A percentile compares a stretch with the other conserved stretches of the same genome.
Conservation (phyloP, 2,797 vertebrate genomes). For the Pelochelys cantorii region DNA sequence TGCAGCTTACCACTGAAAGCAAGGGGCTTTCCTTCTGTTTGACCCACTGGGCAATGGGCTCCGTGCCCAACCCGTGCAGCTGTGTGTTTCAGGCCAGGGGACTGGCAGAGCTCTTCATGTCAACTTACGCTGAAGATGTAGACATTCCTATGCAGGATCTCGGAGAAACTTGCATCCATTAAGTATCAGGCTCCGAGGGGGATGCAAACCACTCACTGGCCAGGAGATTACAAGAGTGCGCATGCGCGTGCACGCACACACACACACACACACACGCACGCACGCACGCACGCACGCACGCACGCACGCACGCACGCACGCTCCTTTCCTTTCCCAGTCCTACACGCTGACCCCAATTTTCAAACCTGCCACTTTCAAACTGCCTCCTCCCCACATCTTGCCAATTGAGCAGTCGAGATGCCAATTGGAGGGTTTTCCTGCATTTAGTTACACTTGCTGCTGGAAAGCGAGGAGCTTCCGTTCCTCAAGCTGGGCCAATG, state of each 20-base stretch:
- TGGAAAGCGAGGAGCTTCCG: neutral
- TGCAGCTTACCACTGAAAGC: neutral
- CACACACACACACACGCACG: too few relatives aligned
- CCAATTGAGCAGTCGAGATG: neutral
- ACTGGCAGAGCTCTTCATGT: neutral
- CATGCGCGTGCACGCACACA: too few relatives aligned
- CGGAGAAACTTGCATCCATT: neutral
- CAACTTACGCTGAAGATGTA: neutral
- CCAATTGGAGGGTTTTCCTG: neutral
- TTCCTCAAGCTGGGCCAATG: neutral
- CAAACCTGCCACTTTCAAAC: neutral
- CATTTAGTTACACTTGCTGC: neutral
- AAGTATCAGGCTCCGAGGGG: neutral
- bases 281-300: too few relatives aligned
- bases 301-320: too few relatives aligned
- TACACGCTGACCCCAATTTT: neutral
- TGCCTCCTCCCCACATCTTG: neutral
- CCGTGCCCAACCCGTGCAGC: accelerated
- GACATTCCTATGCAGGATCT: neutral
- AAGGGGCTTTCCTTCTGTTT: neutral
- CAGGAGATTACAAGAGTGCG: neutral
- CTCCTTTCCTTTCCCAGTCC: neutral
- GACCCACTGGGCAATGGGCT: neutral
- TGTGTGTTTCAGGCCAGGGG: neutral
- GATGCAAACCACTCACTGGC: neutral